Conservation (phyloP, 1,140 invertebrate genomes). For the Macrosteles quadrilineatus region DNA sequence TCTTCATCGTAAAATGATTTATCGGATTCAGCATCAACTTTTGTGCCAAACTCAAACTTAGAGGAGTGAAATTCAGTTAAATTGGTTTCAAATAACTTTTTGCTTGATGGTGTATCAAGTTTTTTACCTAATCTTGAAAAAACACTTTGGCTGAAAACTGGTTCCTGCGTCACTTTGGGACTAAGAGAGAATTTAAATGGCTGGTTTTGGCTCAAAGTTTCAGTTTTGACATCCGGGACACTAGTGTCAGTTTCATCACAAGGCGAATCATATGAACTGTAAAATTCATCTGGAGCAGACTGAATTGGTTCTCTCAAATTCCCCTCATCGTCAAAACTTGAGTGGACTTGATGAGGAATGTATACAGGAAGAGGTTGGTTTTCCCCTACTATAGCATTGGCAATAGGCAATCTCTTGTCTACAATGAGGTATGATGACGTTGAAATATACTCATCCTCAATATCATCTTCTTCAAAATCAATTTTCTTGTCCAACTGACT, state of each 20-base stretch:
- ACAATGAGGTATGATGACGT: conserved; percentile 38
- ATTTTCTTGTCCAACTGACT: not conserved
- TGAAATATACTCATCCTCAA: not conserved
- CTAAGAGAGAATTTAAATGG: conserved; percentile 16
- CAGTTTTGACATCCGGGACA: not conserved
- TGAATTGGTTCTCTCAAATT: conserved; percentile 54
- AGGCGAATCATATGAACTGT: no score
- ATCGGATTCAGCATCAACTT: no score
- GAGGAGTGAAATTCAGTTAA: not conserved
- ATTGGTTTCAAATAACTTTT: not conserved
- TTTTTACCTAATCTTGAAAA: not conserved
- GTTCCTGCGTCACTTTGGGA: conserved; percentile 5
- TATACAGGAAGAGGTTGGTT: conserved; percentile 32
- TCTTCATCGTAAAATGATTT: not conserved
- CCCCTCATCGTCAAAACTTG: conserved; percentile 66
- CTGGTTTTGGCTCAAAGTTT: not conserved
- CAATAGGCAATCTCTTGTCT: conserved; percentile 37
- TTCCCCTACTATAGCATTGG: conserved; percentile 36
- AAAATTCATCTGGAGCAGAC: not conserved
- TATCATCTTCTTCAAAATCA: not conserved
- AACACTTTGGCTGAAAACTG: conserved; percentile 38
- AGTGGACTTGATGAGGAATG: conserved; percentile 36
- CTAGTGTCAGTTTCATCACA: no score
- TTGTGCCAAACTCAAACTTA: no score
- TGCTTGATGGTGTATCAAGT: not conserved